These are phyloP conservation scores for Peromyscus melanophrys DNA, from an alignment of 2,797 vertebrate species.

Conservation along the genomic window DNA sequence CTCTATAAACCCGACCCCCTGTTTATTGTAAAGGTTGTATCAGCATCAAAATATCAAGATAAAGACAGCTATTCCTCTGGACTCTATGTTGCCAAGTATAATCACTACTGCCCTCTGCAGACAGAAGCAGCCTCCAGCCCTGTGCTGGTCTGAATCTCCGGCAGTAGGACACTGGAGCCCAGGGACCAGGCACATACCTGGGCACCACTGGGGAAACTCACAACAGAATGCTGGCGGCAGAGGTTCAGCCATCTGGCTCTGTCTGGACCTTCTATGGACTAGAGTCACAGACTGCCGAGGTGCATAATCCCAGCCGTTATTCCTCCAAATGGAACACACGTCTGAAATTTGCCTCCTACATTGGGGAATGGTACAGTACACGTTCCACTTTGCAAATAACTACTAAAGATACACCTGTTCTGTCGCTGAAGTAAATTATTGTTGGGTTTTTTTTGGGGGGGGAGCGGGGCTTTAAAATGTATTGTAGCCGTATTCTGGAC, in stretches of 20 bases:
- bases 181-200: not conserved
- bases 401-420: not conserved
- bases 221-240: not conserved
- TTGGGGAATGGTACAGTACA: not conserved
- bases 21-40: slow-evolving; percentile 18
- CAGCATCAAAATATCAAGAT: not conserved
- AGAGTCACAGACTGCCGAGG: slow-evolving; percentile 16
- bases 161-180: not conserved
- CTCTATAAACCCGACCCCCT: not conserved
- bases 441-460: not conserved
- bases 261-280: not conserved
- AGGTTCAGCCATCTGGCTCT: not conserved
- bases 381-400: not conserved
- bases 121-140: too few relatives aligned
- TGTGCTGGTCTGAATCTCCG: not conserved
- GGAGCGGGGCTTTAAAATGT: not conserved
- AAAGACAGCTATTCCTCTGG: not conserved
- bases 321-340: not conserved
- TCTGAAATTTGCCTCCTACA: slow-evolving; percentile 44
- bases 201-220: not conserved
- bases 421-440: not conserved
- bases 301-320: not conserved
- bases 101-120: not conserved
- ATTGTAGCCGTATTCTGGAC: not conserved
- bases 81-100: not conserved